Conservation (phyloP, 64 coral and sea anemone genomes). For the Montipora sp. region DNA sequence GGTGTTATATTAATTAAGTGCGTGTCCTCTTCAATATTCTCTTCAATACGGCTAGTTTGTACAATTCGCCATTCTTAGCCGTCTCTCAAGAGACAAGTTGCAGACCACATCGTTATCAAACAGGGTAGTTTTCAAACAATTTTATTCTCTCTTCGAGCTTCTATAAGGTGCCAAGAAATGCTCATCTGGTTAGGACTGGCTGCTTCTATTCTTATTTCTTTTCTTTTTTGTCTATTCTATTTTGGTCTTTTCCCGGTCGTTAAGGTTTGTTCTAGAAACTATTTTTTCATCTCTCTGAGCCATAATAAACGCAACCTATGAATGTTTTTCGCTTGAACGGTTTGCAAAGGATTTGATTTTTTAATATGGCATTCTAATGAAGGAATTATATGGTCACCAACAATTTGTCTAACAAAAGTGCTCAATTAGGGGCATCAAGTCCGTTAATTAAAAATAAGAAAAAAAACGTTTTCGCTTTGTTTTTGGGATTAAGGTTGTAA, state of each 20-base stretch:
- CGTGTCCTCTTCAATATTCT: too few species aligned
- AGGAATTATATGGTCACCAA: neutral
- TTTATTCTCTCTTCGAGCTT: too few species aligned
- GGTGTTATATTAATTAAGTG: too few species aligned
- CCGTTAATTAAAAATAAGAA: neutral
- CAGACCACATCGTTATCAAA: too few species aligned
- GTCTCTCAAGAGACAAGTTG: too few species aligned
- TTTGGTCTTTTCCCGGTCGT: neutral
- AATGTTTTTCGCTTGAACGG: neutral
- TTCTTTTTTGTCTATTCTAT: neutral
- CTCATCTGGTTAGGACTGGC: too few species aligned
- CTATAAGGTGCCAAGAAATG: too few species aligned
- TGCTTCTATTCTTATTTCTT: too few species aligned
- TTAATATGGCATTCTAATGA: neutral
- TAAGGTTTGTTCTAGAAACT: neutral
- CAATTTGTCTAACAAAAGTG: neutral
- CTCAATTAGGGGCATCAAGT: neutral
- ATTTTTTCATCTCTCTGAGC: neutral
- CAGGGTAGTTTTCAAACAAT: too few species aligned
- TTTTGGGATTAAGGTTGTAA: neutral
- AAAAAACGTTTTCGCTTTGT: neutral
- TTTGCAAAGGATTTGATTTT: neutral
- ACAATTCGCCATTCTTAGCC: too few species aligned
- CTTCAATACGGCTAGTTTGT: too few species aligned
- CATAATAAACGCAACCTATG: neutral